These are phyloP conservation scores for Drosophila oshimai DNA, from an alignment of 1,140 invertebrate genomes.

Conservation along the genomic window DNA sequence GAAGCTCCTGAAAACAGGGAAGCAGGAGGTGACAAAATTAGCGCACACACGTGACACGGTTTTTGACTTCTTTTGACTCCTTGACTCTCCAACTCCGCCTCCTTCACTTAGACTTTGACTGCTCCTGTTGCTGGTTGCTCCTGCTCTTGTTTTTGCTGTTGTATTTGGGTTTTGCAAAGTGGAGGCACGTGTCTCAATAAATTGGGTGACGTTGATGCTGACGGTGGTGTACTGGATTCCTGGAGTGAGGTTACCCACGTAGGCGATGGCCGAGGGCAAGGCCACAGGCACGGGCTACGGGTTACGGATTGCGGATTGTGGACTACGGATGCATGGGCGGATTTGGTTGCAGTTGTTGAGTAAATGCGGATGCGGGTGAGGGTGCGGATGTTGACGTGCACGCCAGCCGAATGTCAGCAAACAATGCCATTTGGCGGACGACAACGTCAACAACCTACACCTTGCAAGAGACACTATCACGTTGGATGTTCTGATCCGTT, in stretches of 20 bases:
- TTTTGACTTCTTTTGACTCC: constrained; percentile 70
- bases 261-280: not conserved
- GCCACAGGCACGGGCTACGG: not conserved
- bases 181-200: constrained; percentile 62
- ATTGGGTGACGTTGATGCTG: constrained; percentile 33
- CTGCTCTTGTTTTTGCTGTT: constrained; percentile 11
- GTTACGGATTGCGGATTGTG: not conserved
- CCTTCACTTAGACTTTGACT: constrained; percentile 11
- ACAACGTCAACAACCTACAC: constrained; percentile 7
- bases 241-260: too few species aligned
- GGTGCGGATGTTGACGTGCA: not conserved
- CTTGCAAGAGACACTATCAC: too few species aligned
- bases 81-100: constrained; percentile 22
- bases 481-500: too few species aligned
- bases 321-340: not conserved
- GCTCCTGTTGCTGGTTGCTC: constrained; percentile 21
- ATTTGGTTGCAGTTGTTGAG: not conserved
- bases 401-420: constrained; percentile 16
- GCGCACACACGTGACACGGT: constrained; percentile 63
- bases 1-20: constrained; percentile 41
- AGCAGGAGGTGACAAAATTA: constrained; percentile 60
- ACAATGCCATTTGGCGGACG: constrained; percentile 24
- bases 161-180: constrained; percentile 42
- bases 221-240: not conserved
- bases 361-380: not conserved